Evolutionary conservation across 2,888 invertebrate species (phyloP), one percentile per base, ranked within the genome.

Genomic region (Mantis religiosa): DNA sequence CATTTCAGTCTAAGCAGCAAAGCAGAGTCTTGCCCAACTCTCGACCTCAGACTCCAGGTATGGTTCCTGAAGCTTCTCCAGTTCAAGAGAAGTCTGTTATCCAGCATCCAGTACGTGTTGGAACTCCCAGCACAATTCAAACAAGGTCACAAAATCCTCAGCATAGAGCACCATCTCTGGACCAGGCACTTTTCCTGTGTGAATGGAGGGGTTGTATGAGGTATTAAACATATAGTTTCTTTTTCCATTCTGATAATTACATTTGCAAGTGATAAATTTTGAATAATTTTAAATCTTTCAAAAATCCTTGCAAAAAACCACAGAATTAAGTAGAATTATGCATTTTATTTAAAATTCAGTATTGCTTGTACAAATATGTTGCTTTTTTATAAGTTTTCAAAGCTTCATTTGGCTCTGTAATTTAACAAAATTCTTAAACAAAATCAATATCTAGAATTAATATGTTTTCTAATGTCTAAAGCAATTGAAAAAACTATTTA

Each of bases 171-270:
- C 54, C 54, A 20, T 47, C 88, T n/a, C 87, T 84, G 27, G 90
- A 90, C 86, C 89, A 90, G 85, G 89, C 88, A 30, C 87, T 90
- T 89, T 92, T 92, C 90, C 90, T 98, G 88, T 99, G 99, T 93
- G 99, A 99, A 93, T 99, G 99, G 99, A 95, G 97, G 89, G 98
- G 98, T 30, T 99, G 99, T 93, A 96, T 94, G 92, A 94, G 94
- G 95, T 94, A 92, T 92, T 20, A 20, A 71, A 25, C 3, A 71
- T 0, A 4, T 71, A 41, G 41, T 12, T 41, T 41, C 9, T 41
- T 12, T 12, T 34, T 34, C 34, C 12, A 41, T 41, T 41, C 6
- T 41, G 41, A 12, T 41, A 41, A 34, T 8, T 41, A 6, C 41
- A 41, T 41, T 41, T 41, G 41, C 34, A 34, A 7, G 88, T 95